Evolutionary conservation across 2,113 vertebrate genomes (phyloP).

Genomic region (Spermophilus dauricus): DNA sequence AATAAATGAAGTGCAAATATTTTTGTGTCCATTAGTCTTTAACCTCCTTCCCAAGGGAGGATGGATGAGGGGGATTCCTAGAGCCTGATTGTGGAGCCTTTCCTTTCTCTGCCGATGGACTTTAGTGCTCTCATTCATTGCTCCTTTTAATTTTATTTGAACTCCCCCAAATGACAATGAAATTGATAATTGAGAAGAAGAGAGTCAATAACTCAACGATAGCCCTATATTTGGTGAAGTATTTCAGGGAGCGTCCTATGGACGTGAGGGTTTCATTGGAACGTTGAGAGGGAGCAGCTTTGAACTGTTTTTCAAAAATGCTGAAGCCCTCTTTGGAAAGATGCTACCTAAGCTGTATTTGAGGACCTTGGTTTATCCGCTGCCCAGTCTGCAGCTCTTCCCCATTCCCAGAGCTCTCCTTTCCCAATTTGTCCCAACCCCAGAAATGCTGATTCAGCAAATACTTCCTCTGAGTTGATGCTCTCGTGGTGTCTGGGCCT

Average conservation of each 20-base stretch:
- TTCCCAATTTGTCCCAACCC: background rate
- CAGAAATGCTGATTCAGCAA: background rate
- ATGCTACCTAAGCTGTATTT: background rate
- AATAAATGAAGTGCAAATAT: background rate
- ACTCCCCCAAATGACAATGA: background rate
- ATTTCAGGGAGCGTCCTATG: background rate
- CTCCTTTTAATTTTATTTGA: slow-evolving; percentile 25
- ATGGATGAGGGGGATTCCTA: background rate
- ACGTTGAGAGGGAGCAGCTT: background rate
- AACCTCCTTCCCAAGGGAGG: background rate
- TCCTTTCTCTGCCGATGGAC: background rate
- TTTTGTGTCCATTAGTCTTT: background rate
- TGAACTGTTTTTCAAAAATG: background rate
- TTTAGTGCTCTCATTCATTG: background rate
- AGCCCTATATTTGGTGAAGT: background rate
- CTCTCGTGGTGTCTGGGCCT: background rate
- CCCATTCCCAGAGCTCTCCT: background rate
- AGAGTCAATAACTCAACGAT: background rate
- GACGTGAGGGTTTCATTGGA: background rate
- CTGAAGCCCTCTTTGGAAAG: background rate
- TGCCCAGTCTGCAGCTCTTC: background rate
- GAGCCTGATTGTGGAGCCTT: background rate
- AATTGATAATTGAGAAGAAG: background rate
- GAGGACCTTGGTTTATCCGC: background rate
- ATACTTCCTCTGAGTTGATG: background rate